phyloP scores from a whole-genome alignment of 2,113 vertebrate genomes.

The Plecturocebus donacophilus region DNA sequence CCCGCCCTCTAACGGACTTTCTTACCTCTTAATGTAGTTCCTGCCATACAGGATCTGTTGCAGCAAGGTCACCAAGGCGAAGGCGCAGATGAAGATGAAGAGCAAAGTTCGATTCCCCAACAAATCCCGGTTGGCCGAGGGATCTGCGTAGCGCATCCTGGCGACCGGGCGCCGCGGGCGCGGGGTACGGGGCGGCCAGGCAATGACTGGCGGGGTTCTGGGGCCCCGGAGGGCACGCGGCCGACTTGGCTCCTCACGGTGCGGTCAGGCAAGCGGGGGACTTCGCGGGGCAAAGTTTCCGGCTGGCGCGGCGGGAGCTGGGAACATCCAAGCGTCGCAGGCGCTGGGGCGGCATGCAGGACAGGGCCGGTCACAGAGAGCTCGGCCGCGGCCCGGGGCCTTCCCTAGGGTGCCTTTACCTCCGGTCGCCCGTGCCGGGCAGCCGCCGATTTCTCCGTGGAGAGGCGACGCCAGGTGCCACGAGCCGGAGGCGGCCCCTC shows the following conservation, averaged over 20 bases:
- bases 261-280: conserved; percentile 56
- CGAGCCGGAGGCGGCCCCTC: conserved; percentile 75
- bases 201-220: conserved; percentile 56
- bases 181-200: conserved; percentile 69
- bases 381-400: conserved; percentile 48
- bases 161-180: conserved; percentile 81
- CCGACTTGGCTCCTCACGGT: not conserved
- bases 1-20: conserved; percentile 23
- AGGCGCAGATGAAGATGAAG: conserved; percentile 99
- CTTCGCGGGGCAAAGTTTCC: conserved; percentile 78
- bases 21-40: conserved; percentile 98
- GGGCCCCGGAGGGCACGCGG: conserved; percentile 56
- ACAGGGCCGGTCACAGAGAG: not conserved
- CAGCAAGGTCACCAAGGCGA: conserved; percentile 96
- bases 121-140: conserved; percentile 92
- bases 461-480: conserved; percentile 82
- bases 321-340: not conserved
- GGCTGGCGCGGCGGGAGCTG: not conserved
- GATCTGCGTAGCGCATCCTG: conserved; percentile 95
- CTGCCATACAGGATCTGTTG: conserved; percentile 98
- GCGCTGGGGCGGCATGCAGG: conserved; percentile 18
- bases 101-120: conserved; percentile 97
- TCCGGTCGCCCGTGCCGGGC: conserved; percentile 72
- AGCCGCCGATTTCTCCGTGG: conserved; percentile 79
- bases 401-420: conserved; percentile 64